Evolutionary conservation across 2,113 vertebrate genomes (phyloP).

Genomic region (Columbina picui): DNA sequence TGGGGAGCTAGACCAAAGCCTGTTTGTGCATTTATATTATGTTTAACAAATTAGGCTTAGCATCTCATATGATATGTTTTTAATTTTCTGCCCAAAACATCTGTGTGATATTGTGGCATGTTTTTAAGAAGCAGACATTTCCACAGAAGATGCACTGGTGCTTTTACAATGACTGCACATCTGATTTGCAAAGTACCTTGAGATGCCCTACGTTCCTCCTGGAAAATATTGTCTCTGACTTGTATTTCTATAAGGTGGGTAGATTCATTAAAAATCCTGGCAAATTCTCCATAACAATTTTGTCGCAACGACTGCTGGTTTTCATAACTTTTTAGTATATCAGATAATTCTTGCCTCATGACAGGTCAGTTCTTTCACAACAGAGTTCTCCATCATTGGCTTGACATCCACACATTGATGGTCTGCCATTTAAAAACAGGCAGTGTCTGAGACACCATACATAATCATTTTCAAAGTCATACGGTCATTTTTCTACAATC

Average conservation of each 20-base stretch:
- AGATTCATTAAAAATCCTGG: neutral
- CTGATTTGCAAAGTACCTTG: neutral
- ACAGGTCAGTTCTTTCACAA: slow-evolving; percentile 7
- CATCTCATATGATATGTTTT: neutral
- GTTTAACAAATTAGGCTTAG: neutral
- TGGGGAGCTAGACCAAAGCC: neutral
- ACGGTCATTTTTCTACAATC: neutral
- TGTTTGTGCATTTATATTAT: neutral
- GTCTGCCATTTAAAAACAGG: neutral
- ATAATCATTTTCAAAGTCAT: slow-evolving; percentile 6
- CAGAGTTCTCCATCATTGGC: neutral
- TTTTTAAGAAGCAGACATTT: neutral
- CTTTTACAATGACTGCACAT: neutral
- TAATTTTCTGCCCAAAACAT: neutral
- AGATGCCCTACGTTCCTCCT: neutral
- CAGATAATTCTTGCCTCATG: neutral
- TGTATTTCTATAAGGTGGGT: neutral
- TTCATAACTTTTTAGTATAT: neutral
- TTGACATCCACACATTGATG: neutral
- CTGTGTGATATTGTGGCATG: neutral
- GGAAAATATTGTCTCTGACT: neutral
- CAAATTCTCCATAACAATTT: neutral
- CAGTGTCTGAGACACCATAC: neutral
- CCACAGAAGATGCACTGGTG: neutral
- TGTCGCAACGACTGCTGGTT: neutral